These are phyloP conservation scores for Cephus spinipes DNA, from an alignment of 2,888 invertebrate species.

Conservation along the genomic window DNA sequence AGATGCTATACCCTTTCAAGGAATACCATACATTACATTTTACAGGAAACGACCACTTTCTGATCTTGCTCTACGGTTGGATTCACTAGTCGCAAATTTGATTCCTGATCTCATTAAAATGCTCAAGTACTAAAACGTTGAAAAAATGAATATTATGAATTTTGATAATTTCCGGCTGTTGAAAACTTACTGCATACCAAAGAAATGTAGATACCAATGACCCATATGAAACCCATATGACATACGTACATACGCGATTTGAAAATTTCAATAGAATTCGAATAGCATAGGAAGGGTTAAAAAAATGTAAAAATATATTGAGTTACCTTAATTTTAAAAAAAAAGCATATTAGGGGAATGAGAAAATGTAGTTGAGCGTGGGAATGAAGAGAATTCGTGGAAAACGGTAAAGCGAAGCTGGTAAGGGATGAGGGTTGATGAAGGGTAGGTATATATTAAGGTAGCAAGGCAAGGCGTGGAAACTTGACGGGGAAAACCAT, in stretches of 20 bases:
- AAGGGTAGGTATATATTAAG: background rate
- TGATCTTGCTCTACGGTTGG: too few species aligned
- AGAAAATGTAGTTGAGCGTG: background rate
- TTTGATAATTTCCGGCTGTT: too few species aligned
- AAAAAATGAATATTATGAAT: too few species aligned
- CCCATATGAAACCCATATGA: too few species aligned
- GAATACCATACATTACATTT: too few species aligned
- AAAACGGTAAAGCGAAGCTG: background rate
- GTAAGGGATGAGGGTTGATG: background rate
- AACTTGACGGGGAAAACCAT: conserved; percentile 30
- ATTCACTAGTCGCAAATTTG: too few species aligned
- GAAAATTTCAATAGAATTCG: background rate
- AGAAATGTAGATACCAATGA: too few species aligned
- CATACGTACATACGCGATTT: background rate
- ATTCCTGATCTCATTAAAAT: too few species aligned
- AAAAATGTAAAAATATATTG: background rate
- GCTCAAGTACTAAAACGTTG: too few species aligned
- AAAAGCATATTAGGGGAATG: background rate
- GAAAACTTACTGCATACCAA: too few species aligned
- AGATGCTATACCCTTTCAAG: too few species aligned
- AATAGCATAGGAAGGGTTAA: background rate
- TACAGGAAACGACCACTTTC: too few species aligned
- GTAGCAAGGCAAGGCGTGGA: conserved; percentile 6
- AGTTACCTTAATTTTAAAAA: background rate
- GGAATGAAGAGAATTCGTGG: background rate